Percentiles rank a stretch among this genome's conserved stretches.
Conservation (phyloP, 2,113 vertebrate species). For the Laticauda laticaudata region DNA sequence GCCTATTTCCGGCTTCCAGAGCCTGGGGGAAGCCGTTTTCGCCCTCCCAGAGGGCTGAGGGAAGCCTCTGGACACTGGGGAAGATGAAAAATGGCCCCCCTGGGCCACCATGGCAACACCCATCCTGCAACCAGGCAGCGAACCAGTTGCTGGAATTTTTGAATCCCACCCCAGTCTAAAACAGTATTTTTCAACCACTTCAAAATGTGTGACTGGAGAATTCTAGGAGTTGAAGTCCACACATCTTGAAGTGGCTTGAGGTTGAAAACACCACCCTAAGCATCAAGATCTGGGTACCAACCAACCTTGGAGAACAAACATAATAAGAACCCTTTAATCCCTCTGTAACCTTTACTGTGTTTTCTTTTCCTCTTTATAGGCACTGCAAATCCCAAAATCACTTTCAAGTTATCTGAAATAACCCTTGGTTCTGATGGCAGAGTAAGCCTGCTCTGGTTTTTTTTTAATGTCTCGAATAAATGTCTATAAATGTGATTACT, state of each 20-base stretch:
- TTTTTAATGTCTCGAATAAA: slow-evolving; percentile 31
- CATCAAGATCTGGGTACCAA: not conserved
- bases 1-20: no score
- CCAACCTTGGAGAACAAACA: not conserved
- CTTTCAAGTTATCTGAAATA: slow-evolving; percentile 82
- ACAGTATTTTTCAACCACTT: no score
- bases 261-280: not conserved
- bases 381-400: slow-evolving; percentile 82
- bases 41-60: no score
- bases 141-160: no score
- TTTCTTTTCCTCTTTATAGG: slow-evolving; percentile 63
- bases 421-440: slow-evolving; percentile 72
- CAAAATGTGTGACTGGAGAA: not conserved
- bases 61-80: no score
- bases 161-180: no score
- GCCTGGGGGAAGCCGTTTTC: no score
- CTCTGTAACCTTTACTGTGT: not conserved
- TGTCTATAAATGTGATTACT: not conserved
- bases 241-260: not conserved
- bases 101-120: no score
- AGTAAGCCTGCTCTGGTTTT: slow-evolving; percentile 64
- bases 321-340: not conserved
- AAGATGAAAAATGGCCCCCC: no score
- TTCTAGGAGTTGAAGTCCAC: not conserved
- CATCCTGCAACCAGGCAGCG: no score